phyloP scores from a whole-genome alignment of 2,888 invertebrate species.

The Drosophila nr. fundita region DNA sequence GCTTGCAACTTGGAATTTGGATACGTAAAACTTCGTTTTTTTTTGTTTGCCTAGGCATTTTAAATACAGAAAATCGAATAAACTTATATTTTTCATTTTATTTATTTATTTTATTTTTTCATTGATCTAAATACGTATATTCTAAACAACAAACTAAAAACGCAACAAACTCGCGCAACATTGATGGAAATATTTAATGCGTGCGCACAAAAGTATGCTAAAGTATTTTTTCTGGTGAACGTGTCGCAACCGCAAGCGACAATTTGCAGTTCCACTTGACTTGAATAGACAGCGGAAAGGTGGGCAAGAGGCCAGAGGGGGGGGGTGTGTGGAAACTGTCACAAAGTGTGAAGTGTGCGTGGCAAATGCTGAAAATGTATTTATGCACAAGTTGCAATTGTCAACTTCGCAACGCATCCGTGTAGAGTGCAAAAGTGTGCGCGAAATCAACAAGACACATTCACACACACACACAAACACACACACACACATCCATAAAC shows the following conservation, averaged over 20 bases:
- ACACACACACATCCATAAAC: slow-evolving; percentile 7
- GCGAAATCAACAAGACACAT: slow-evolving; percentile 58
- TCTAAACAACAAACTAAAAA: slow-evolving; percentile 21
- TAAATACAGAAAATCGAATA: not conserved
- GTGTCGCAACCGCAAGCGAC: slow-evolving; percentile 45
- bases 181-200: slow-evolving; percentile 55
- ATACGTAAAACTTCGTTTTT: not conserved
- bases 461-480: slow-evolving; percentile 15
- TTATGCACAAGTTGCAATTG: slow-evolving; percentile 81
- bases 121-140: not conserved
- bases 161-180: slow-evolving; percentile 12
- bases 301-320: not conserved
- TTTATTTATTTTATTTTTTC: too few species aligned
- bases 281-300: slow-evolving; percentile 14
- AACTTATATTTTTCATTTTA: not conserved
- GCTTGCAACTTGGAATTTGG: not conserved
- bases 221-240: slow-evolving; percentile 57
- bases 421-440: slow-evolving; percentile 63
- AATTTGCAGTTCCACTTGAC: slow-evolving; percentile 68
- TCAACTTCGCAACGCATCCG: slow-evolving; percentile 44
- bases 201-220: slow-evolving; percentile 64
- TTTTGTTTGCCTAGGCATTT: not conserved
- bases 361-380: slow-evolving; percentile 76
- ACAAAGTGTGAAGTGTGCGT: slow-evolving; percentile 44
- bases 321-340: slow-evolving; percentile 4